Percentiles rank a stretch among this genome's conserved stretches.
phyloP scores from a whole-genome alignment of 1,140 invertebrate genomes.

The Dryas iulia region DNA sequence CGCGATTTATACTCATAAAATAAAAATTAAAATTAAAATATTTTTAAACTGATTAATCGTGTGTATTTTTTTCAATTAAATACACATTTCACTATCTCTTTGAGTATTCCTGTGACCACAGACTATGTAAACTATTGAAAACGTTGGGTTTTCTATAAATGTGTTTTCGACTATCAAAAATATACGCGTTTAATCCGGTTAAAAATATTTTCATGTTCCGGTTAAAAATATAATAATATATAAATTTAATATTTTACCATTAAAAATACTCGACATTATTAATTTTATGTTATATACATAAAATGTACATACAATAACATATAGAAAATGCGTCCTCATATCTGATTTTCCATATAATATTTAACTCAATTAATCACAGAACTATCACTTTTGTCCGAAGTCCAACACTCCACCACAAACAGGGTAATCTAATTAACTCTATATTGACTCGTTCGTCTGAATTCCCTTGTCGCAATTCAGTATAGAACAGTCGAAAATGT shows the following conservation, averaged over 20 bases:
- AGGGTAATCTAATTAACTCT: slow-evolving; percentile 20
- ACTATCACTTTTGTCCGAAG: slow-evolving; percentile 17
- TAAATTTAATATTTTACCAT: background rate
- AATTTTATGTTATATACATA: background rate
- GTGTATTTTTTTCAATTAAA: no score
- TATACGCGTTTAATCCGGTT: no score
- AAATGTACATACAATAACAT: background rate
- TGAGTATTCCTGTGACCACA: no score
- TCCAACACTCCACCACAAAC: slow-evolving; percentile 9
- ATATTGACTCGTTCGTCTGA: slow-evolving; percentile 16
- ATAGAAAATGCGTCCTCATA: background rate
- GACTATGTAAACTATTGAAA: no score
- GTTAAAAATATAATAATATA: background rate
- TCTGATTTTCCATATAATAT: background rate
- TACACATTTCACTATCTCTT: no score
- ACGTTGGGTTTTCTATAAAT: no score
- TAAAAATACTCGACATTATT: no score
- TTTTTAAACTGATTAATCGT: no score
- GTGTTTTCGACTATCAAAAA: no score
- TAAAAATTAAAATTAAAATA: no score
- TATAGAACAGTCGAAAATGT: slow-evolving; percentile 1
- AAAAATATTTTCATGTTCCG: no score
- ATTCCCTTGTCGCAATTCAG: slow-evolving; percentile 15
- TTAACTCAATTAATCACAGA: slow-evolving; percentile 12
- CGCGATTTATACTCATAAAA: no score